These are phyloP conservation scores for Apomyelois bistriatella DNA, from an alignment of 2,888 invertebrate species.

Conservation along the genomic window DNA sequence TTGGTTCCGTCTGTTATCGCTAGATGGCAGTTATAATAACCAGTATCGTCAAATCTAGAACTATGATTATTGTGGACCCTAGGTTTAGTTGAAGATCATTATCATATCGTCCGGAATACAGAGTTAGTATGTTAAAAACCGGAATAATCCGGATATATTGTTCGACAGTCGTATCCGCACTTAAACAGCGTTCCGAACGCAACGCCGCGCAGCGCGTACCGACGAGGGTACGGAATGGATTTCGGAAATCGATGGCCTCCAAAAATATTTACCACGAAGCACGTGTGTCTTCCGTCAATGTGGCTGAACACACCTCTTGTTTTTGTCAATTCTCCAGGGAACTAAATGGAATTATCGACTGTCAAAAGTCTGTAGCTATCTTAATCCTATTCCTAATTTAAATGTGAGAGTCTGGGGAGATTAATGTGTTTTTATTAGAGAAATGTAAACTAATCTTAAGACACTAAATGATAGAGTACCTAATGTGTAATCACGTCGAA, in stretches of 20 bases:
- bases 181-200: conserved; percentile 14
- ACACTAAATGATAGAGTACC: background rate
- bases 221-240: conserved; percentile 73
- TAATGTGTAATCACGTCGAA: background rate
- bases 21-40: no score
- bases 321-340: conserved; percentile 7
- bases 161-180: background rate
- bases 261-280: conserved; percentile 73
- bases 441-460: no score
- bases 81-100: no score
- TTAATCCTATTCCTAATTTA: no score
- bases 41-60: no score
- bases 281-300: conserved; percentile 54
- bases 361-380: background rate
- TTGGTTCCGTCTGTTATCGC: no score
- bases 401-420: no score
- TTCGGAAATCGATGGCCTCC: conserved; percentile 80
- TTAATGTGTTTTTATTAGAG: no score
- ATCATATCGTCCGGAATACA: no score
- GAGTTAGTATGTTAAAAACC: no score
- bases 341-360: background rate
- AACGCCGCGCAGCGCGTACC: conserved; percentile 42
- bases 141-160: background rate
- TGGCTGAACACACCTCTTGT: conserved; percentile 3
- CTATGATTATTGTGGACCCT: no score